Evolutionary conservation across 2,113 vertebrate genomes (phyloP), one percentile per base, ranked within the genome.

Genomic region (Callocephalon fimbriatum): DNA sequence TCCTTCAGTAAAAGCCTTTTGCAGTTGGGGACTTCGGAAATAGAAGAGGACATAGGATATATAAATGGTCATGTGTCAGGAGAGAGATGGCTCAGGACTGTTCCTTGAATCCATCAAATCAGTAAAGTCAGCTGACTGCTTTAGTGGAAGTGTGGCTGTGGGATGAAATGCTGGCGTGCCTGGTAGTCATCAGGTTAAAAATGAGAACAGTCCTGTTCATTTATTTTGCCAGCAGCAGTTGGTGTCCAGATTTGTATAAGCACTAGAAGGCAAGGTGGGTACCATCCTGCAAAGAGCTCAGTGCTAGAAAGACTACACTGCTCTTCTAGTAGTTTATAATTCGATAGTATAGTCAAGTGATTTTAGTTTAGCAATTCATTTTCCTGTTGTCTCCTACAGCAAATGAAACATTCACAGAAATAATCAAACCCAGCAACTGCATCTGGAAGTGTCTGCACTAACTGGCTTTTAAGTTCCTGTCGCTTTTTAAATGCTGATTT

Each of bases 401-500:
- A 68, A 79, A 68, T 26, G 5, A 56, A 13, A 17, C 48, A 6
- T 68, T 44, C 40, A 35, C 77, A 42, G 61, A 53, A 85, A 78
- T 48, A 53, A 38, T 42, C 48, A 50, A 27, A 61, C 22, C 13
- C 42, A 74, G 40, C 50, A 70, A 21, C 67, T 88, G 72, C 76
- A 32, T 50, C 76, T 89, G 54, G 14, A 84, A 59, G 73, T 62
- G 38, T 70, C 62, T 66, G 54, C 47, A 27, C 91, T 74, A 63
- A 89, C 45, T 53, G 59, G 26, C 76, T 81, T 54, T 42, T 63
- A 23, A 75, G 73, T 93, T 96, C 89, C 95, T 95, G 42, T 50
- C 1, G 17, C 86, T 83, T 95, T 95, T 95, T 59, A 94, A 86
- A 87, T 96, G 89, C 89, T 81, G 86, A 84, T 90, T 92, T 78